Percentiles rank a stretch among this genome's conserved stretches.
These are phyloP conservation scores for Ceraclea dissimilis DNA, from an alignment of 2,888 invertebrate genomes.

Conservation along the genomic window DNA sequence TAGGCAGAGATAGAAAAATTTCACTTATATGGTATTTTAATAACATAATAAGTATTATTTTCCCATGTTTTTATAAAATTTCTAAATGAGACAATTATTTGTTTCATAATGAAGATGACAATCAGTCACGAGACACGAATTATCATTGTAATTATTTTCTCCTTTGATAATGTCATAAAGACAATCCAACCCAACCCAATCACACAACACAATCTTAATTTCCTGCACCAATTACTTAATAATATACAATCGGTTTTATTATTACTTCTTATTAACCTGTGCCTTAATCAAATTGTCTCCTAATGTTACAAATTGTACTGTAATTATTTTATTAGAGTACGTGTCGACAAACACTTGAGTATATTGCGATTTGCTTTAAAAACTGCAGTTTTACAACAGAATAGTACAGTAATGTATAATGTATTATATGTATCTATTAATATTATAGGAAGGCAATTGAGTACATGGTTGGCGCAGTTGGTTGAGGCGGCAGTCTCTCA, in stretches of 20 bases:
- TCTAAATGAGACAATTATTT: background rate
- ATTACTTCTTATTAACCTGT: background rate
- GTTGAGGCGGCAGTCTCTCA: no score
- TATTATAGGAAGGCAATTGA: no score
- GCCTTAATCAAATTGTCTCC: background rate
- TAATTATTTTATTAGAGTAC: no score
- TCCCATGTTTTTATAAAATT: background rate
- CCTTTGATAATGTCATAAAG: background rate
- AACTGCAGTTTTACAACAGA: no score
- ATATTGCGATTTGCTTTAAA: no score
- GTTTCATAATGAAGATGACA: background rate
- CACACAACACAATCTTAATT: background rate
- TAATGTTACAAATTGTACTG: background rate
- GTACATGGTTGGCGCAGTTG: no score
- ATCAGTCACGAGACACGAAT: background rate
- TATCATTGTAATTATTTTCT: background rate
- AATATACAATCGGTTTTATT: background rate
- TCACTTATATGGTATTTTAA: no score
- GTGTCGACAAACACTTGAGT: background rate
- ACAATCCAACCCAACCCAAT: background rate
- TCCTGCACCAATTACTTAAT: background rate
- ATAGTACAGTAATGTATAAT: no score
- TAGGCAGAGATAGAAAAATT: no score
- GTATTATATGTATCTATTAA: no score
- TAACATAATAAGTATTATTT: background rate